Evolutionary conservation across 1,140 invertebrate species (phyloP).

Genomic region (Neodiprion lecontei): DNA sequence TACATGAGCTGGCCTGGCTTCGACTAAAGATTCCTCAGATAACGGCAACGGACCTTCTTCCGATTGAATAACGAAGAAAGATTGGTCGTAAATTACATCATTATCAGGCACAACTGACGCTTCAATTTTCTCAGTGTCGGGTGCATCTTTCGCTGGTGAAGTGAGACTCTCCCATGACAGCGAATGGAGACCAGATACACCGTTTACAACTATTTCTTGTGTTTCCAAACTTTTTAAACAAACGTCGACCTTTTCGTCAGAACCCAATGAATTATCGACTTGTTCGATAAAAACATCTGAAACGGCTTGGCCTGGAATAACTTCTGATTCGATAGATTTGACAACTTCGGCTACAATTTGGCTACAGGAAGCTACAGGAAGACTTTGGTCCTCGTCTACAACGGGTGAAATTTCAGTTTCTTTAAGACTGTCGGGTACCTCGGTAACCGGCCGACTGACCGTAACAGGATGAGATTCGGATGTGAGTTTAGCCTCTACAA

Average conservation of each 20-base stretch:
- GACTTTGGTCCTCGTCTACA: not conserved
- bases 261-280: not conserved
- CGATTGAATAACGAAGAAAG: constrained; percentile 27
- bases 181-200: not conserved
- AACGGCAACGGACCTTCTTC: constrained; percentile 41
- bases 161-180: too few species aligned
- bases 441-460: not conserved
- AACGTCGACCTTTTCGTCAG: not conserved
- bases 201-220: not conserved
- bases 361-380: not conserved
- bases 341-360: not conserved
- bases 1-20: constrained; percentile 34
- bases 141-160: not conserved
- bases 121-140: not conserved
- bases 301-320: not conserved
- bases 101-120: too few species aligned
- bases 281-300: not conserved
- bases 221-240: not conserved
- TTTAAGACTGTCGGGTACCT: too few species aligned
- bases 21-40: constrained; percentile 30
- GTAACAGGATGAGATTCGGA: not conserved
- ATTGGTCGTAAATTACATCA: too few species aligned
- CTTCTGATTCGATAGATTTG: not conserved
- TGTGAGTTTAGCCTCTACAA: not conserved
- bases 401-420: not conserved